Conservation (phyloP, 2,113 vertebrate genomes). For the Geococcyx californianus region DNA sequence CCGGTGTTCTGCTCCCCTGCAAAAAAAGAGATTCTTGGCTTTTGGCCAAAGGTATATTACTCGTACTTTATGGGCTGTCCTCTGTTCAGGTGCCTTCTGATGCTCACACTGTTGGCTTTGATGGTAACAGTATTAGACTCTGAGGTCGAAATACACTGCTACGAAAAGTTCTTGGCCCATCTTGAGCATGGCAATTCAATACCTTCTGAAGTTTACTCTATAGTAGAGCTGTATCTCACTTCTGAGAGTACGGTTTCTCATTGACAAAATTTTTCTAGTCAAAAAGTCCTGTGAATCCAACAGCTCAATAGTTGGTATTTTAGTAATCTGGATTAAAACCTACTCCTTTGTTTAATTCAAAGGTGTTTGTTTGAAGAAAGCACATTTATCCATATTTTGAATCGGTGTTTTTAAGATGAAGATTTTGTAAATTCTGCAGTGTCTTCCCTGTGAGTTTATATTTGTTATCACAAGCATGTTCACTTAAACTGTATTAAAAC, state of each 20-base stretch:
- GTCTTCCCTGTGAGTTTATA: neutral
- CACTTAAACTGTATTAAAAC: neutral
- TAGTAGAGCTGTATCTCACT: neutral
- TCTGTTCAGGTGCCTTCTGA: neutral
- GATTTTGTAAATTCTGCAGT: neutral
- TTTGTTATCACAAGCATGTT: neutral
- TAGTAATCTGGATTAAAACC: neutral
- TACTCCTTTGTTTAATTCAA: neutral
- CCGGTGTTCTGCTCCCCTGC: neutral
- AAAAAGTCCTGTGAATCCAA: neutral
- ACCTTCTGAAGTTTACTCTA: neutral
- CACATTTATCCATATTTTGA: neutral
- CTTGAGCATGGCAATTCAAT: neutral
- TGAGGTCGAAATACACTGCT: neutral
- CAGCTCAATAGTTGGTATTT: neutral
- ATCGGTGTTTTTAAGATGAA: neutral
- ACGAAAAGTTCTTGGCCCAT: neutral
- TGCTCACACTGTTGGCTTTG: neutral
- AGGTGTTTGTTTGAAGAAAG: neutral
- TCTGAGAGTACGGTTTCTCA: neutral
- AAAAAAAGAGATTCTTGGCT: neutral
- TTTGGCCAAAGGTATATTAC: neutral
- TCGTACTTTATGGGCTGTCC: neutral
- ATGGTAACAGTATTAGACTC: neutral
- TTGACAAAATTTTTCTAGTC: neutral